phyloP scores from a whole-genome alignment of 2,888 invertebrate species.

The Oxytorus armatus region DNA sequence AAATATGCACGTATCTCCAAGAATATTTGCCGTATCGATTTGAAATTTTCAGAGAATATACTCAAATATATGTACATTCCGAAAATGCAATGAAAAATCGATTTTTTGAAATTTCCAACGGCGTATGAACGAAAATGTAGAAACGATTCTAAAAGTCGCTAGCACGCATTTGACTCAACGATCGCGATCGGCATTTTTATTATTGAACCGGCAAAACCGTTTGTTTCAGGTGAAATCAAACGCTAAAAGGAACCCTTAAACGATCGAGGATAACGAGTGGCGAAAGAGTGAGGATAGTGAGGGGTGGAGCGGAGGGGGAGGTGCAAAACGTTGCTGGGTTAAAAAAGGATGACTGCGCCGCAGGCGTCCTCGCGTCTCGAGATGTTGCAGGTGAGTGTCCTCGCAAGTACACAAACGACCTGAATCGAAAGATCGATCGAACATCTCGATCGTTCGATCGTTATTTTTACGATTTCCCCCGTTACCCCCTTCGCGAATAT shows the following conservation, averaged over 20 bases:
- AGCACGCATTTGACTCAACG: too few species aligned
- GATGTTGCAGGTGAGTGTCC: constrained; percentile 79
- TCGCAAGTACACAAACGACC: constrained; percentile 22
- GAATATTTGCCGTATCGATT: too few species aligned
- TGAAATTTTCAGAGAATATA: too few species aligned
- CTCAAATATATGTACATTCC: too few species aligned
- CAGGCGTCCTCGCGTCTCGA: constrained; percentile 82
- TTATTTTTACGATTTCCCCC: constrained; percentile 7
- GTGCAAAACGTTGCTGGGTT: constrained; percentile 18
- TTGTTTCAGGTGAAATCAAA: constrained; percentile 9
- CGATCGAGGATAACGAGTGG: constrained; percentile 30
- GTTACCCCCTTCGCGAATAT: constrained; percentile 28
- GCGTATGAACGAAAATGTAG: too few species aligned
- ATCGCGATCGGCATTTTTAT: too few species aligned
- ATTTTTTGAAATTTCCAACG: too few species aligned
- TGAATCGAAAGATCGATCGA: constrained; percentile 27
- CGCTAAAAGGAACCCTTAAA: constrained; percentile 25
- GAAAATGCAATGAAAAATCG: too few species aligned
- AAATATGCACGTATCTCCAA: too few species aligned
- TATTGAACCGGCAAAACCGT: not conserved
- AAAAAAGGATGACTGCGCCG: constrained; percentile 78
- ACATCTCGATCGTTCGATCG: constrained; percentile 19
- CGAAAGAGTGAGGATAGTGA: constrained; percentile 21
- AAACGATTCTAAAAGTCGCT: too few species aligned
- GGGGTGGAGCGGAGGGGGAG: constrained; percentile 29